Base-by-base conservation (phyloP, 2,113 vertebrate genomes). In the Myiozetetes cayanensis region DNA sequence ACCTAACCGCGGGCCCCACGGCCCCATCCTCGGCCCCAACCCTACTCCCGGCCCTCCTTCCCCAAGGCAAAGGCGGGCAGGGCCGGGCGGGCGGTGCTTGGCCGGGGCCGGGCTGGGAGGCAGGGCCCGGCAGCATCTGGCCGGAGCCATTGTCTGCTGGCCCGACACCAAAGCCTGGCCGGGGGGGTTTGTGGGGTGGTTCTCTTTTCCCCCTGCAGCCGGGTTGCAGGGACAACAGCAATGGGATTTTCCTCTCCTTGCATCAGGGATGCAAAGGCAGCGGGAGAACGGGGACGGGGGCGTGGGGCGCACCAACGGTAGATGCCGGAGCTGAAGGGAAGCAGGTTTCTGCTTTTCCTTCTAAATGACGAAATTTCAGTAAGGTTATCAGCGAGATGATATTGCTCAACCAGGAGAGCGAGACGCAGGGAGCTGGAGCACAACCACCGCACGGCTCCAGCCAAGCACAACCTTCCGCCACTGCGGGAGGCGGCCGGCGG, bases 61-160 rank as follows among this genome's bases (percentile, higher is more conserved):
- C 33, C 33, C 8, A 46, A 35, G 30, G 33, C 63, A 17, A 33
- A 1, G 22, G 46, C 76, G 43, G 47, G 31, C 67, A 3, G 41
- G 31, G 35, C 12, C 65, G 31, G 20, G 25, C 50, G 27, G 58
- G 61, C 62, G 74, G 27, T 39, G 79, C 47, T 30, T 33, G 25
- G 28, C 21, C 31, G 55, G 28, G 44, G 83, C 80, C 27, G 39
- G 52, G 31, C 35, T 6, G 43, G 46, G 55, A 43, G 44, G n/a
- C 50, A 21, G 67, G 43, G 71, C 71, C 47, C 31, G 61, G 35
- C 68, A 14, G 86, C 47, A 21, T 9, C 80, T 56, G 75, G 11
- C 71, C 72, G 35, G 8, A 35, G 80, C 88, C 49, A 91, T 95
- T 94, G 96, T 94, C 84, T 92, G 90, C 86, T 33, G 50, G 91